Evolutionary conservation across 2,888 invertebrate species (phyloP), one percentile per base, ranked within the genome.

Genomic region (Lysandra coridon): DNA sequence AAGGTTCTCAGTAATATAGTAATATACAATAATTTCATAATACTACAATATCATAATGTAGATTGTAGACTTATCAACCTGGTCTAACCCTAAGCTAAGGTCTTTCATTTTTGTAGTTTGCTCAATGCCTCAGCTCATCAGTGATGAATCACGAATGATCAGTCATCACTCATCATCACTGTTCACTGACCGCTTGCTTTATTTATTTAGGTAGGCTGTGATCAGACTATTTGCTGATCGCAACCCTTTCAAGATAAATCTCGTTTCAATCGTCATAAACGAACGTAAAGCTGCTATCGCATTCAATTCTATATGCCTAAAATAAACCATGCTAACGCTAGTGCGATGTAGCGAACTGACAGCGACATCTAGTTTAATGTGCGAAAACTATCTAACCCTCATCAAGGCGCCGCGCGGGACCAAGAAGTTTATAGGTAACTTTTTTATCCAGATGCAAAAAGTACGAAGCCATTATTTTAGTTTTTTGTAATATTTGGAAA

Each of bases 161-260:
- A 33, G 33, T 33, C 33, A 33, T 33, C 33, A 33, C 33, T 33
- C 33, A 1, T 33, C 33, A 33, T 33, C 33, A 33, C 33, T 33
- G 1, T 2, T 33, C 33, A 33, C 33, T 33, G 33, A 1, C 2
- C 37, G 40, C 40, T 40, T 40, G 40, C 40, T 40, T 10, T 44
- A 10, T 7, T 44, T 1, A 7, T 44, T 33, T 37, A 33, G 10
- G 64, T 30, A 23, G 33, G 80, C 7, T 44, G 53, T 57, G 64
- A 80, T 37, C 80, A 79, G 83, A 81, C 81, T 79, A 5, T 81
- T 82, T 6, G 80, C 83, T 81, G 79, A 23, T 80, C 80, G 78
- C 81, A 77, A 80, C 85, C 84, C 83, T 85, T 84, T 82, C 85
- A 82, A 83, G 85, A 86, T 62, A 85, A 86, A 84, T 84, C 83